These are phyloP conservation scores for Drosophila antonietae DNA, from an alignment of 2,888 invertebrate genomes.

Conservation along the genomic window DNA sequence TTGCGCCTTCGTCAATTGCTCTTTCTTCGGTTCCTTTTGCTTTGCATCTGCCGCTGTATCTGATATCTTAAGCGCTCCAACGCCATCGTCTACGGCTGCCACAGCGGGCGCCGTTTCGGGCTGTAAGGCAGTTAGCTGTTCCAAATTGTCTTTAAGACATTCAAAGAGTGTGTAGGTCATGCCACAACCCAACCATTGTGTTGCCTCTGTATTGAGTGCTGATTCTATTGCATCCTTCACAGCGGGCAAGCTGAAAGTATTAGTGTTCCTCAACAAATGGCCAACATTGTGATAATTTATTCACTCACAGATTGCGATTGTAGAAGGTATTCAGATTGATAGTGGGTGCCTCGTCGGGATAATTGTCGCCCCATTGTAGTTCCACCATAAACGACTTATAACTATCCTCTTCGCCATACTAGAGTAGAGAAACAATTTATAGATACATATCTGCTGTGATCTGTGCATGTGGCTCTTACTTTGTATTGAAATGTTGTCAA, in stretches of 20 bases:
- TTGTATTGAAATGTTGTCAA: slow-evolving; percentile 95
- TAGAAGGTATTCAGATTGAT: slow-evolving; percentile 96
- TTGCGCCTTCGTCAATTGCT: slow-evolving; percentile 95
- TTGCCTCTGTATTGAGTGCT: slow-evolving; percentile 89
- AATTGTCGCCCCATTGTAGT: slow-evolving; percentile 93
- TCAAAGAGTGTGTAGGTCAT: slow-evolving; percentile 98
- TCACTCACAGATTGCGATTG: slow-evolving; percentile 95
- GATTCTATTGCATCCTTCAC: slow-evolving; percentile 90
- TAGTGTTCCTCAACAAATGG: slow-evolving; percentile 16
- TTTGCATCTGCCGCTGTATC: slow-evolving; percentile 81
- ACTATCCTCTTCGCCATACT: slow-evolving; percentile 93
- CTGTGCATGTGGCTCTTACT: slow-evolving; percentile 85
- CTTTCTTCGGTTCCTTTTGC: slow-evolving; percentile 89
- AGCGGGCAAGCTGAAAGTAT: slow-evolving; percentile 86
- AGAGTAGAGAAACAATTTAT: slow-evolving; percentile 65
- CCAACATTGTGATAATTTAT: neutral
- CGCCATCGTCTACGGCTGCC: slow-evolving; percentile 71
- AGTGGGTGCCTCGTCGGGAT: slow-evolving; percentile 92
- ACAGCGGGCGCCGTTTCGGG: slow-evolving; percentile 85
- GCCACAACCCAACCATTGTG: slow-evolving; percentile 94
- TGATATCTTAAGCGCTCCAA: slow-evolving; percentile 81
- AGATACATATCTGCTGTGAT: neutral
- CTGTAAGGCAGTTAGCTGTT: slow-evolving; percentile 90
- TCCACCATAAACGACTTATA: slow-evolving; percentile 94
- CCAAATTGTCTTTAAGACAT: slow-evolving; percentile 92